Evolutionary conservation across 1,140 invertebrate genomes (phyloP).

Genomic region (Pogonomyrmex californicus): DNA sequence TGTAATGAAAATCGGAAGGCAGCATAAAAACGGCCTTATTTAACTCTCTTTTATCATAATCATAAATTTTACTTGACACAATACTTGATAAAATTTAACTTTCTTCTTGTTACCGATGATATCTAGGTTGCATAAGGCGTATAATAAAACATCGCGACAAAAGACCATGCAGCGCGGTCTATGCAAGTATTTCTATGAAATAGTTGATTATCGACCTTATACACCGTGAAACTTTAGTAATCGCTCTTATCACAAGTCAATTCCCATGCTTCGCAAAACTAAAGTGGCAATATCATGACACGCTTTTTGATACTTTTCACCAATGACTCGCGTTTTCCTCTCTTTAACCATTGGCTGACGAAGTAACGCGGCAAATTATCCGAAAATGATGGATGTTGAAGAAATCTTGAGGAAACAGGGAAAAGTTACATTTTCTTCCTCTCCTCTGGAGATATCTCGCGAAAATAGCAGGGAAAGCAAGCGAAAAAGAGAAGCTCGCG

Average conservation of each 20-base stretch:
- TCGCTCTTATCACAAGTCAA: conserved; percentile 24
- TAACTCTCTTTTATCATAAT: neutral
- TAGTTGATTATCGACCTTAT: neutral
- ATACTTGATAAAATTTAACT: neutral
- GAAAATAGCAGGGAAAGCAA: neutral
- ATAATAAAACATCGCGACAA: neutral
- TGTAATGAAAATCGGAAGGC: no score
- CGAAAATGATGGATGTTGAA: conserved; percentile 50
- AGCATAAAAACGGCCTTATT: no score
- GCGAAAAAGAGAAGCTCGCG: neutral
- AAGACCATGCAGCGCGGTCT: neutral
- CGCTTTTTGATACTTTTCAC: conserved; percentile 12
- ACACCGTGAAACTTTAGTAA: conserved; percentile 24
- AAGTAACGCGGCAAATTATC: conserved; percentile 40
- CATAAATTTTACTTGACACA: neutral
- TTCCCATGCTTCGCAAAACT: conserved; percentile 21
- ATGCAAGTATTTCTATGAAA: conserved; percentile 6
- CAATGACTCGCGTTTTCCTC: conserved; percentile 32
- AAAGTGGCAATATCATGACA: conserved; percentile 35
- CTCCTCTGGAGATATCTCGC: neutral
- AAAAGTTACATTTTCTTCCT: conserved; percentile 34
- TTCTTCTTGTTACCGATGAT: neutral
- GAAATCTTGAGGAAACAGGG: neutral
- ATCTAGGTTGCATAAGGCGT: neutral
- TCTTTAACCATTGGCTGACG: conserved; percentile 26